These are phyloP conservation scores for Cercocebus atys DNA, from an alignment of 2,113 vertebrate species.

Conservation along the genomic window DNA sequence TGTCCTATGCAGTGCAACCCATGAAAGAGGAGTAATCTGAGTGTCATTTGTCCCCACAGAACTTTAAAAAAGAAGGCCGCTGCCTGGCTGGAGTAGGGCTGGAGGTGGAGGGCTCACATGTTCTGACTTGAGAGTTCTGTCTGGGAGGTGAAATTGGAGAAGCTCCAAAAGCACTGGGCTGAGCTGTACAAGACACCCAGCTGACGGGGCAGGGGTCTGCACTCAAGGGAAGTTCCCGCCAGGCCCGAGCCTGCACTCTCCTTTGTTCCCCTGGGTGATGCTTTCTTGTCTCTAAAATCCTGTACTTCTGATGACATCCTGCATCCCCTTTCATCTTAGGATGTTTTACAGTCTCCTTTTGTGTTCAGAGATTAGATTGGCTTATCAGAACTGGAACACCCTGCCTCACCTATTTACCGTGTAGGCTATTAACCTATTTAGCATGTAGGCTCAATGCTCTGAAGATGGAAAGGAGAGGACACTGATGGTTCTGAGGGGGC, in stretches of 20 bases:
- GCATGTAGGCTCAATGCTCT: background rate
- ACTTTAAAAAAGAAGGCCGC: background rate
- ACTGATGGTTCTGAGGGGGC: background rate
- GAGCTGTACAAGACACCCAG: fast-evolving
- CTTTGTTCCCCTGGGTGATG: background rate
- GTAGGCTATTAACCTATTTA: too few relatives aligned
- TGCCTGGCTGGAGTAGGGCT: fast-evolving
- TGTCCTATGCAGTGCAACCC: background rate
- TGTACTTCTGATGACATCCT: background rate
- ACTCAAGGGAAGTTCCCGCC: fast-evolving
- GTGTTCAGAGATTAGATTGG: background rate
- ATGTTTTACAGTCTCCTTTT: background rate
- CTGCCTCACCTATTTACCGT: background rate
- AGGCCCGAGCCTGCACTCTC: background rate
- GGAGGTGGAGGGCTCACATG: fast-evolving
- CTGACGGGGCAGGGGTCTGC: background rate
- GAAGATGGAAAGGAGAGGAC: background rate
- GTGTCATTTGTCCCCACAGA: background rate
- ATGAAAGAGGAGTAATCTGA: background rate
- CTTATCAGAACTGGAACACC: background rate
- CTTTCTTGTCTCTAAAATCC: background rate
- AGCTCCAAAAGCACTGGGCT: fast-evolving
- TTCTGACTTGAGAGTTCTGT: background rate
- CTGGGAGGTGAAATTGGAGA: background rate
- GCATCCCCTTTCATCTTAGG: background rate